Evolutionary conservation across 2,888 invertebrate species (phyloP), one percentile per base, ranked within the genome.

Genomic region (Cryptocheilus praepositus): DNA sequence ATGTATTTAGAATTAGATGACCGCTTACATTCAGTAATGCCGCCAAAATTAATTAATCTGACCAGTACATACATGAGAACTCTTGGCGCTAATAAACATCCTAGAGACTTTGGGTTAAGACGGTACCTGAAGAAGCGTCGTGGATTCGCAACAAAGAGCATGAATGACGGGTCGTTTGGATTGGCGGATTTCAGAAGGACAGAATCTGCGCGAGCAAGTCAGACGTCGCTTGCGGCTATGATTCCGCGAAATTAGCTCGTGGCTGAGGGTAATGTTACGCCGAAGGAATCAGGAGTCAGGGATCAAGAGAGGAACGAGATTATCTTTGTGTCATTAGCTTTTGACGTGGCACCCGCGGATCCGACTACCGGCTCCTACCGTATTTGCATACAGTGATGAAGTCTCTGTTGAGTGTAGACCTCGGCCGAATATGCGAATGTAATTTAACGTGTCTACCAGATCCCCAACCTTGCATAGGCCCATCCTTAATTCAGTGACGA

Each of bases 311-410:
- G 67, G 70, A 67, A 72, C 71, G 70, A 67, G 73, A 81, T 83
- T 85, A 84, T 86, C 86, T 86, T 86, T 86, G 86, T 86, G 75
- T 83, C 86, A 87, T 87, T 86, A 86, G 84, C 84, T 85, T 85
- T 86, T 84, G 86, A 85, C 81, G 81, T 73, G 67, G 66, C 71
- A 70, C 73, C 49, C 76, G 73, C 76, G 73, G 66, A 11, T 7
- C 36, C 36, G 8, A 7, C 70, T 65, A 55, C 54, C 36, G 55
- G 64, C 44, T 61, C 45, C 61, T 60, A 25, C 46, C 65, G 69
- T 77, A 83, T 85, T 84, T 82, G 77, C 83, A 81, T 83, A 74
- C 76, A 78, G 82, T 79, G 82, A 81, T 77, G 69, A 71, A 79
- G 71, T 67, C 70, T 66, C 61, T 57, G 52, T 36, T 18, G n/a